phyloP scores from a whole-genome alignment of 2,888 invertebrate genomes.

The Hirtodrosophila confusa region DNA sequence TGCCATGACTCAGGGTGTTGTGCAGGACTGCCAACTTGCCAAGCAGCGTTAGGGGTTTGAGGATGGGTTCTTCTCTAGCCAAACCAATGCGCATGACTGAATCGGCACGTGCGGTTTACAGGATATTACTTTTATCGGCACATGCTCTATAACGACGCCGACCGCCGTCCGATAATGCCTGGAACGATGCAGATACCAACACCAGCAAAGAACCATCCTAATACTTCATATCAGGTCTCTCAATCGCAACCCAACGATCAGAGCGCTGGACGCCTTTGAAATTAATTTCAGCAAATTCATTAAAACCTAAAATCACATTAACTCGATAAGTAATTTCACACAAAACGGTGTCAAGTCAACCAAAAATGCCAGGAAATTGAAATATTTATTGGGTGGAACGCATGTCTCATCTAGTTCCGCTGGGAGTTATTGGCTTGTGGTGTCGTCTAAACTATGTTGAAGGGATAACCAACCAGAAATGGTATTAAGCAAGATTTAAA shows the following conservation, averaged over 20 bases:
- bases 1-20: not conserved
- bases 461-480: no score
- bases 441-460: not conserved
- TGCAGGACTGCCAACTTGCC: constrained; percentile 25
- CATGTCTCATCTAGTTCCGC: constrained; percentile 12
- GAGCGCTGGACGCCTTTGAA: constrained; percentile 33
- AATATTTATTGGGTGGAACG: constrained; percentile 53
- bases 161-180: constrained; percentile 53
- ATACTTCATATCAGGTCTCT: constrained; percentile 19
- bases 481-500: no score
- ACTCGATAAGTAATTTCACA: constrained; percentile 65
- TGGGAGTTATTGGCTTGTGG: constrained; percentile 13
- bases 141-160: constrained; percentile 52
- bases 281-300: constrained; percentile 76
- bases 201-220: constrained; percentile 9
- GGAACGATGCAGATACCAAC: constrained; percentile 32
- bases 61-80: constrained; percentile 1
- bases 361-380: constrained; percentile 69
- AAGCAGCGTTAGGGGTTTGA: constrained; percentile 4
- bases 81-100: constrained; percentile 52
- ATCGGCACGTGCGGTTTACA: constrained; percentile 66
- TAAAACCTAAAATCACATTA: constrained; percentile 69
- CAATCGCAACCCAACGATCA: constrained; percentile 53
- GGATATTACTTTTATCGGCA: constrained; percentile 76
- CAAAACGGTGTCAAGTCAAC: constrained; percentile 67